Percentiles rank a stretch among this genome's conserved stretches.
Evolutionary conservation across 2,797 vertebrate species (phyloP).

Genomic region (Adelosebastes latens): DNA sequence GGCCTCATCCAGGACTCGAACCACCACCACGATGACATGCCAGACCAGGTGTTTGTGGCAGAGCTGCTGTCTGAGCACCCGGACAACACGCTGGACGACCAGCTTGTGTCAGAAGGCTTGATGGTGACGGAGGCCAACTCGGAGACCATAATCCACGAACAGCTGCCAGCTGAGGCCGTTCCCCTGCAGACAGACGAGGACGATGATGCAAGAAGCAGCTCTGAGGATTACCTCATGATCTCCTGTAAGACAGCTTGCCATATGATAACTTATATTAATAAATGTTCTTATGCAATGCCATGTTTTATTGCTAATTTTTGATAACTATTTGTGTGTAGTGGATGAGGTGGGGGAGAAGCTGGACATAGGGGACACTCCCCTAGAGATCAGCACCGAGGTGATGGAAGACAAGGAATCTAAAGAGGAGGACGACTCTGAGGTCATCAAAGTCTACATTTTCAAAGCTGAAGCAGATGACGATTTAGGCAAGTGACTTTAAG

Average conservation of each 20-base stretch:
- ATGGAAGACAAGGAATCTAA: constrained; percentile 93
- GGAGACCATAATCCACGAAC: constrained; percentile 90
- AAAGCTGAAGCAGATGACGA: constrained; percentile 99
- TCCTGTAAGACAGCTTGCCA: constrained; percentile 80
- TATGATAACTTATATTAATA: neutral
- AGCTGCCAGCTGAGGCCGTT: constrained; percentile 88
- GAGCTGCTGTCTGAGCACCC: constrained; percentile 92
- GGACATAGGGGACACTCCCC: constrained; percentile 93
- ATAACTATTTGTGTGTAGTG: constrained; percentile 81
- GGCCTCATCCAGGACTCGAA: constrained; percentile 90
- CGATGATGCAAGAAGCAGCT: constrained; percentile 93
- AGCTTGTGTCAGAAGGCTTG: constrained; percentile 93
- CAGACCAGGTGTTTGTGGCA: constrained; percentile 96
- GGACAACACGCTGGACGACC: constrained; percentile 91
- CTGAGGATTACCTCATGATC: constrained; percentile 99
- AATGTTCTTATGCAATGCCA: neutral
- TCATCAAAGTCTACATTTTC: constrained; percentile 99
- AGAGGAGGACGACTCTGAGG: constrained; percentile 95
- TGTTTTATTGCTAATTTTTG: neutral
- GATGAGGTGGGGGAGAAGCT: constrained; percentile 98
- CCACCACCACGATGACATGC: constrained; percentile 84
- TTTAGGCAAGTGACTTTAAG: constrained; percentile 84
- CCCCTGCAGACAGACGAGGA: constrained; percentile 94
- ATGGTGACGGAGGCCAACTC: constrained; percentile 91
- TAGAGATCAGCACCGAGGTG: constrained; percentile 95